phyloP scores from a whole-genome alignment of 2,797 vertebrate genomes.

The Eulemur coronatus region DNA sequence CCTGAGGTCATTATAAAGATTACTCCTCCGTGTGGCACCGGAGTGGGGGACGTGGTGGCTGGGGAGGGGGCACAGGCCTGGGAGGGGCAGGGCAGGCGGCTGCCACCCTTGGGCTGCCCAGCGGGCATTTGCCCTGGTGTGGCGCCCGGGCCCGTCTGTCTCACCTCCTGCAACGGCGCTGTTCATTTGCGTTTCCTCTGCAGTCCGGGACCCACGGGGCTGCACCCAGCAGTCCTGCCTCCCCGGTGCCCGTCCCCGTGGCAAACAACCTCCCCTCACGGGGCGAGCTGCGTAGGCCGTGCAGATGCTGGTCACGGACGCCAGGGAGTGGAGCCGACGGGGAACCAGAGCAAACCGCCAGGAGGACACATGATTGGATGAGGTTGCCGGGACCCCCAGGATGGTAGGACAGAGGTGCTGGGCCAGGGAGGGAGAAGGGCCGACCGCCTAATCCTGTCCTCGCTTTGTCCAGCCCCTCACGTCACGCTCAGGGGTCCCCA shows the following conservation, averaged over 20 bases:
- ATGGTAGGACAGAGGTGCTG: not conserved
- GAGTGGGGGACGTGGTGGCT: rapidly evolving
- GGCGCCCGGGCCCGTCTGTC: rapidly evolving
- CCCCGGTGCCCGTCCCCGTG: rapidly evolving
- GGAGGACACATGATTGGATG: not conserved
- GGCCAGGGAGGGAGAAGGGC: no score
- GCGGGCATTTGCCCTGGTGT: rapidly evolving
- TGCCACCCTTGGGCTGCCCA: not conserved
- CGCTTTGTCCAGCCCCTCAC: not conserved
- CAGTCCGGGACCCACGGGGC: not conserved
- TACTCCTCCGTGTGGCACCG: rapidly evolving
- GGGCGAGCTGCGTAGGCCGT: rapidly evolving
- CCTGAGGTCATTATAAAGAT: not conserved
- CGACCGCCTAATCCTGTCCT: not conserved
- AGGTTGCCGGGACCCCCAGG: not conserved
- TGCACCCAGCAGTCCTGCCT: not conserved
- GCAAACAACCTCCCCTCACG: rapidly evolving
- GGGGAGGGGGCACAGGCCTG: rapidly evolving
- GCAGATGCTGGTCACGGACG: rapidly evolving
- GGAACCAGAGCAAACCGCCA: not conserved
- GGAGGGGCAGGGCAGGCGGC: no score
- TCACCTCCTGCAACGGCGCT: rapidly evolving
- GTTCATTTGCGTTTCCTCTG: not conserved
- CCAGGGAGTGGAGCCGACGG: not conserved
- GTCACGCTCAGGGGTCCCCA: not conserved